Base-by-base conservation (phyloP, 2,888 invertebrate genomes). In the Drosophila picticornis region DNA sequence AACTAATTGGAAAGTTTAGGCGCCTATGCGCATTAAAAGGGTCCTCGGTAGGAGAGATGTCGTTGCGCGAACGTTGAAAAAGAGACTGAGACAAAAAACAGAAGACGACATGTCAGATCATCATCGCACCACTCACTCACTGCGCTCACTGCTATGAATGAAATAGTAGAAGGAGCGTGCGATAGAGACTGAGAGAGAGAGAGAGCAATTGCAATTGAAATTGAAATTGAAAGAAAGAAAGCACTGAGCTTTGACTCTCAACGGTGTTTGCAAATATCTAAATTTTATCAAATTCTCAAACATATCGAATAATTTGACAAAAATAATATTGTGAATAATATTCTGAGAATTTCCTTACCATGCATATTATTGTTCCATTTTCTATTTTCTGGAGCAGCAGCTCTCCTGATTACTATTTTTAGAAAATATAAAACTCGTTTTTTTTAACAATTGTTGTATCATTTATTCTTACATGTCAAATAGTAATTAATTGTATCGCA, bases 391-490 rank as follows among this genome's bases (percentile, higher is more conserved):
- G 1, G n/a, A n/a, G 40, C 11, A 2, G 40, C 10, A 11, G 1
- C 40, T 43, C 2, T 11, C 2, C 40, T 43, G 43, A 2, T 46
- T 46, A 4, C 46, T 7, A 0, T 13, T 13, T 4, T 22, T 13
- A 46, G 2, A 46, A 9, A 38, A 36, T 27, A 16, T 25, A 22
- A 29, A n/a, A 29, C 10, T 25, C 2, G 2, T 10, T 1, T 16
- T 56, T 71, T 69, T 80, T 80, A 79, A 79, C 86, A 83, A 90
- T 86, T 89, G 83, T 81, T 85, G 72, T 78, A 77, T 86, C 78
- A 74, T 90, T 91, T 91, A 82, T 91, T 91, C 84, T 90, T 90
- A 84, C 84, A 79, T 90, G 88, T 91, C 85, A 88, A 91, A 91
- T 91, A 91, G 91, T 91, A 91, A 78, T 89, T 91, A 87, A 87